Percentiles rank a stretch among this genome's conserved stretches.
Conservation (phyloP, 2,888 invertebrate species). For the Drepana falcataria region DNA sequence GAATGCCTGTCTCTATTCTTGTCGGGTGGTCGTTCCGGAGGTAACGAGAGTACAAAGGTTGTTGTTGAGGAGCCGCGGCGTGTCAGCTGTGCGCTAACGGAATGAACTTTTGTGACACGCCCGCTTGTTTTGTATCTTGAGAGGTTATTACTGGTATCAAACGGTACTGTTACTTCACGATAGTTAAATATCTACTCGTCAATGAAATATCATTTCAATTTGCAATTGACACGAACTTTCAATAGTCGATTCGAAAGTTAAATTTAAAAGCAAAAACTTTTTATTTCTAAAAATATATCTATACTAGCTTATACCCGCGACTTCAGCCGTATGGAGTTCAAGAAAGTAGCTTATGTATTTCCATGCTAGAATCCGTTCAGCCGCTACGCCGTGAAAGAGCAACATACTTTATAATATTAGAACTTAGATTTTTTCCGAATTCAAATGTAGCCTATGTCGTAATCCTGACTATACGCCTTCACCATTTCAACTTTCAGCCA, state of each 20-base stretch:
- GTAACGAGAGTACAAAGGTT: constrained; percentile 73
- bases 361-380: too few species aligned
- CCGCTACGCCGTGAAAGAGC: too few species aligned
- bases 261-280: too few species aligned
- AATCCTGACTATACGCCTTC: too few species aligned
- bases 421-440: too few species aligned
- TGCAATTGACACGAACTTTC: neutral
- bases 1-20: constrained; percentile 71
- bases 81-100: constrained; percentile 57
- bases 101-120: constrained; percentile 51
- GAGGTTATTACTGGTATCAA: neutral
- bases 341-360: too few species aligned
- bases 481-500: too few species aligned
- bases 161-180: neutral
- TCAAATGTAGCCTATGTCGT: too few species aligned
- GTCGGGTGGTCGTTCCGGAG: constrained; percentile 70
- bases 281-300: too few species aligned
- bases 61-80: constrained; percentile 68
- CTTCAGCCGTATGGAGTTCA: too few species aligned
- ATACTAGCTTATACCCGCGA: too few species aligned
- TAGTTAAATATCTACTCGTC: neutral
- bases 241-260: constrained; percentile 1
- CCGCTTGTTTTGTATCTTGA: constrained; percentile 34
- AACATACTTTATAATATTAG: too few species aligned
- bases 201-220: constrained; percentile 5